A percentile compares a stretch with the other conserved stretches of the same genome.
Evolutionary conservation across 2,797 vertebrate species (phyloP).

Genomic region (Lepilemur ruficaudatus): DNA sequence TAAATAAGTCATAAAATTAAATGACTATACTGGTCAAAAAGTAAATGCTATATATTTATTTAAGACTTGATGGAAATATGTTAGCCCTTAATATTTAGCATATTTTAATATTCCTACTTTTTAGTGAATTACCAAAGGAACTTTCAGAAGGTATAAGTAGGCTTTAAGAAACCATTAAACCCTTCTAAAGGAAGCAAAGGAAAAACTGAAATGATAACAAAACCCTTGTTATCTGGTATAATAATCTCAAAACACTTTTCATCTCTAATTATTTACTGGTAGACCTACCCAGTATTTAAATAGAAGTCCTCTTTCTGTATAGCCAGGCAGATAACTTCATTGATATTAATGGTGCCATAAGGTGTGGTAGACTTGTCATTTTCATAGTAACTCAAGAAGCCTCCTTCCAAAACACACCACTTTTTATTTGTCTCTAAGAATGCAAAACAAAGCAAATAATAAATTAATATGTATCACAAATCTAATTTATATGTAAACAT

Average conservation of each 20-base stretch:
- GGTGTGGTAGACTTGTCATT: constrained; percentile 88
- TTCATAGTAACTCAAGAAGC: constrained; percentile 96
- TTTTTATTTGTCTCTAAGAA: constrained; percentile 90
- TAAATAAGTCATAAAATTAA: neutral
- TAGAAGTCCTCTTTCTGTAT: constrained; percentile 86
- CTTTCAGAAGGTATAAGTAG: neutral
- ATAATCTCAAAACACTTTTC: neutral
- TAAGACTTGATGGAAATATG: neutral
- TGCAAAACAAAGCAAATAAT: constrained; percentile 63
- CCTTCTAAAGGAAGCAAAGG: neutral
- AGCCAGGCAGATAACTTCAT: constrained; percentile 89
- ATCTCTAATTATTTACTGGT: neutral
- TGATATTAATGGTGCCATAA: constrained; percentile 90
- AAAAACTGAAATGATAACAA: neutral
- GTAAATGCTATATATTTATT: neutral
- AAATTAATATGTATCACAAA: neutral
- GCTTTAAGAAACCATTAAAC: neutral
- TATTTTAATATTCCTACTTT: neutral
- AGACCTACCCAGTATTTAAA: constrained; percentile 86
- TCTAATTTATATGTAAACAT: neutral
- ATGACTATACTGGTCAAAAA: neutral
- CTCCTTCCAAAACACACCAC: constrained; percentile 96
- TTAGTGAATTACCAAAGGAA: neutral
- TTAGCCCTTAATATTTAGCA: neutral
- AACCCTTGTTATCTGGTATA: neutral